These are phyloP conservation scores for Mohoua ochrocephala DNA, from an alignment of 2,113 vertebrate species.

Conservation along the genomic window DNA sequence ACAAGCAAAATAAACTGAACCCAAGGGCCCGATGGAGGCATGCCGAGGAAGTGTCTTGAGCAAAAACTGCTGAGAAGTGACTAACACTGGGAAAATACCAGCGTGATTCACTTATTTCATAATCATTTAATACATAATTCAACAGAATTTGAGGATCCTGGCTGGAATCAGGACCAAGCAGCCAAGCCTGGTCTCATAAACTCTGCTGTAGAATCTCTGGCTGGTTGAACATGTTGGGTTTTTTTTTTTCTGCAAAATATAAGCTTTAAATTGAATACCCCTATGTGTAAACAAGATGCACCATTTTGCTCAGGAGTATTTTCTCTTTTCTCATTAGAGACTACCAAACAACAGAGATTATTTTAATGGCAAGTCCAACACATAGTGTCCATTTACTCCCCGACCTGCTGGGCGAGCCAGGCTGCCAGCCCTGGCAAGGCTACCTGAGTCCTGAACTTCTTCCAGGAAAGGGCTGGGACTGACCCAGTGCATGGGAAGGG, in stretches of 20 bases:
- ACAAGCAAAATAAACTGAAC: background rate
- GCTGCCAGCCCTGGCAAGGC: background rate
- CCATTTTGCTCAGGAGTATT: background rate
- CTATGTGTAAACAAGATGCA: background rate
- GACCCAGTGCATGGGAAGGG: background rate
- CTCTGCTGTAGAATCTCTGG: background rate
- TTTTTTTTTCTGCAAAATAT: background rate
- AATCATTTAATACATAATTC: background rate
- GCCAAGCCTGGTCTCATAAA: background rate
- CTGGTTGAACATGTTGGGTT: background rate
- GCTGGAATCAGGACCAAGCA: background rate
- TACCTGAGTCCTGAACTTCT: background rate
- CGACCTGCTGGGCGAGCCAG: background rate
- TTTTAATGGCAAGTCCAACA: background rate
- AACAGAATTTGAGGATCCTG: conserved; percentile 12
- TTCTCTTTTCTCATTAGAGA: background rate
- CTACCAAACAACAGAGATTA: background rate
- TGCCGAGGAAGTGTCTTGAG: background rate
- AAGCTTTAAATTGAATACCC: conserved; percentile 3
- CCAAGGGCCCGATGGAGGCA: background rate
- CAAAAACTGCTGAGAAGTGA: background rate
- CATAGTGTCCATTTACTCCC: background rate
- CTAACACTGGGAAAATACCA: background rate
- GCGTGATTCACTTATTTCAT: background rate
- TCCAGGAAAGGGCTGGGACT: background rate